These are phyloP conservation scores for Nomada ruficornis DNA, from an alignment of 2,888 invertebrate species.

Conservation along the genomic window DNA sequence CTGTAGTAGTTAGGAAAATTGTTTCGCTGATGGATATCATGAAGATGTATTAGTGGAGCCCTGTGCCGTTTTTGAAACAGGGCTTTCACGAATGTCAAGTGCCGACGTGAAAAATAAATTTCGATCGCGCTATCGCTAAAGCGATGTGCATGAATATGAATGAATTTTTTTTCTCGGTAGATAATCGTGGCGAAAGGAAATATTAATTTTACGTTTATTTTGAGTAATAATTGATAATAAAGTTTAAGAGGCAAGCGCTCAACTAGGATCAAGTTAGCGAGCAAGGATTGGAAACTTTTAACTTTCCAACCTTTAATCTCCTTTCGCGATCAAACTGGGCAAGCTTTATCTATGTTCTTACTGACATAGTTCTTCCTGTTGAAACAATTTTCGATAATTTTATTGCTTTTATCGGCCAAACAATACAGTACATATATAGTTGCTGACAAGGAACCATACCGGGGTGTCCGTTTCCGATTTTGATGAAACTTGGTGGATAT, in stretches of 20 bases:
- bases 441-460: too few species aligned
- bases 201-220: too few species aligned
- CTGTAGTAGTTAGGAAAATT: background rate
- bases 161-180: background rate
- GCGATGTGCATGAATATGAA: background rate
- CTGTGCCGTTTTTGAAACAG: background rate
- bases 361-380: background rate
- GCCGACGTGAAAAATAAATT: slow-evolving; percentile 9
- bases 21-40: background rate
- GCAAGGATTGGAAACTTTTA: slow-evolving; percentile 1
- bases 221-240: background rate
- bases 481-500: too few species aligned
- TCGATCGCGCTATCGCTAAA: background rate
- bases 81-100: slow-evolving; percentile 11
- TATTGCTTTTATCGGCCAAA: too few species aligned
- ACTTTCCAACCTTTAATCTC: background rate
- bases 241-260: background rate
- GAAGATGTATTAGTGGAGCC: background rate
- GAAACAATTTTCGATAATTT: background rate
- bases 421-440: too few species aligned
- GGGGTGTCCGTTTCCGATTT: too few species aligned
- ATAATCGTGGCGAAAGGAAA: background rate
- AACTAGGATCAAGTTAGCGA: background rate
- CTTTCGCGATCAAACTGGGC: background rate
- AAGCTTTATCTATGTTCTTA: background rate